Percentiles rank a stretch among this genome's conserved stretches.
These are phyloP conservation scores for Trematocara macrostoma DNA, from an alignment of 2,113 vertebrate genomes.

Conservation along the genomic window DNA sequence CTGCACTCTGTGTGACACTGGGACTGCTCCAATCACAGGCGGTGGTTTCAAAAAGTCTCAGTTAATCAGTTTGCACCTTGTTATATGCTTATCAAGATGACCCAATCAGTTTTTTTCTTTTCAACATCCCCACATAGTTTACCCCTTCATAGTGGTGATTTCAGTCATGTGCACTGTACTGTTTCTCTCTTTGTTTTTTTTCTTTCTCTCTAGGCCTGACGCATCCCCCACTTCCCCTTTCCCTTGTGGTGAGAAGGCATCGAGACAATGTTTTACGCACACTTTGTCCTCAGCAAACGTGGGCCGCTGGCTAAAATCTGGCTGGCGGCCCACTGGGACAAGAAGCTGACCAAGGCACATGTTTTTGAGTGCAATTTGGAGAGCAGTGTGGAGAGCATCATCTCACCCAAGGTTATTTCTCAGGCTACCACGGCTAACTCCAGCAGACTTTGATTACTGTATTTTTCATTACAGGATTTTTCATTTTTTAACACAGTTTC, in stretches of 20 bases:
- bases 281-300: constrained; percentile 97
- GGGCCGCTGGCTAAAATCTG: constrained; percentile 98
- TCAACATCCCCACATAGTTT: background rate
- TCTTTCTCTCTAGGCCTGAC: constrained; percentile 2
- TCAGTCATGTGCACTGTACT: background rate
- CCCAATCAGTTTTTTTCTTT: background rate
- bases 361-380: constrained; percentile 98
- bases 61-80: background rate
- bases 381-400: constrained; percentile 97
- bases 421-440: background rate
- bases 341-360: constrained; percentile 98
- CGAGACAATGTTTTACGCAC: constrained; percentile 92
- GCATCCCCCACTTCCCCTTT: background rate
- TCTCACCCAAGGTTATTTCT: constrained; percentile 87
- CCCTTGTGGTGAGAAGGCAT: constrained; percentile 54
- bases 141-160: background rate
- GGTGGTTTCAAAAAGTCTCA: background rate
- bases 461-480: background rate
- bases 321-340: constrained; percentile 98
- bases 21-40: background rate
- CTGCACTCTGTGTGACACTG: background rate
- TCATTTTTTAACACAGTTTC: background rate
- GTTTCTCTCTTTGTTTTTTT: background rate
- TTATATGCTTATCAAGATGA: background rate
- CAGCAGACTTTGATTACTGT: background rate